Percentiles rank a stretch among this genome's conserved stretches.
phyloP scores from a whole-genome alignment of 2,888 invertebrate species.

The Tortricodes alternella region DNA sequence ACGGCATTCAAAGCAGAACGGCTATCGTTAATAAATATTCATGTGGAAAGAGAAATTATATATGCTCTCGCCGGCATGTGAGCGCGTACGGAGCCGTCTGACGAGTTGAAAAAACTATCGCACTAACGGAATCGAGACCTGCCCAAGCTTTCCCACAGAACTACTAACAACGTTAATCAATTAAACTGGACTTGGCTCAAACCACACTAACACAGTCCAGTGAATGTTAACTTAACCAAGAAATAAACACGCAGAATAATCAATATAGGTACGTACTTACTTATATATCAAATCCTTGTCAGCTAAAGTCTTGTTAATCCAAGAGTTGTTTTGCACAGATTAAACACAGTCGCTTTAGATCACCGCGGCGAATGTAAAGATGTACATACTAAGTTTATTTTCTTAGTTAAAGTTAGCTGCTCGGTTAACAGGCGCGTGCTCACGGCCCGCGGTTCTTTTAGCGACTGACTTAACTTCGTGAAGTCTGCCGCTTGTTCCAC shows the following conservation, averaged over 20 bases:
- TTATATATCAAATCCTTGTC: conserved; percentile 21
- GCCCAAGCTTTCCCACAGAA: conserved; percentile 27
- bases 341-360: conserved; percentile 3
- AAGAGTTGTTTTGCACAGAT: conserved; percentile 20
- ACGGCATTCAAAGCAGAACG: conserved; percentile 8
- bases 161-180: conserved; percentile 12
- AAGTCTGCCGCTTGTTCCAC: conserved; percentile 15
- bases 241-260: conserved; percentile 29
- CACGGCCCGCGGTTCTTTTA: conserved; percentile 17
- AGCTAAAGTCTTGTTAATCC: conserved; percentile 13
- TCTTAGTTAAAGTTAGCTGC: conserved; percentile 7
- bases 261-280: conserved; percentile 33
- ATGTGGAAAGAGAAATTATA: conserved; percentile 36
- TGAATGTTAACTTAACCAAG: conserved; percentile 12
- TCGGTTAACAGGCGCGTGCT: conserved; percentile 3
- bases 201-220: no score
- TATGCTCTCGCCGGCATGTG: conserved; percentile 29
- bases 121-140: conserved; percentile 35
- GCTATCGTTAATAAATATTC: conserved; percentile 33
- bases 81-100: conserved; percentile 26
- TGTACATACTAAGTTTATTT: conserved; percentile 9
- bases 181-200: no score
- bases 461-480: conserved; percentile 29
- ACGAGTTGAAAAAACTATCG: conserved; percentile 36
- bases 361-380: background rate